Evolutionary conservation across 2,888 invertebrate genomes (phyloP).

Genomic region (Phortica okadai): DNA sequence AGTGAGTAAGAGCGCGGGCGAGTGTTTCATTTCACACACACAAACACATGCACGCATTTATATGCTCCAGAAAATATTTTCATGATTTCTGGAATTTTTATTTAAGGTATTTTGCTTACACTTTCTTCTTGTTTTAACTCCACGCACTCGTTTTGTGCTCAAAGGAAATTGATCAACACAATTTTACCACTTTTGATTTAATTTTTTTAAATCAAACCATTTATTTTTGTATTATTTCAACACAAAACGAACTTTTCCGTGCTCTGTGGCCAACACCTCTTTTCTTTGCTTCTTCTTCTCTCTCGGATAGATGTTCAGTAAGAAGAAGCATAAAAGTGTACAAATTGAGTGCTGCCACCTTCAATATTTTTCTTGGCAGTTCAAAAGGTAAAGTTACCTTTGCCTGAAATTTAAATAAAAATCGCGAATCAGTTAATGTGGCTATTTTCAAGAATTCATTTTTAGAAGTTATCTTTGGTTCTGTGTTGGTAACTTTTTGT

Average conservation of each 20-base stretch:
- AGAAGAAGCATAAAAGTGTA: neutral
- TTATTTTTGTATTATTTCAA: conserved; percentile 38
- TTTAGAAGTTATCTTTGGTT: too few species aligned
- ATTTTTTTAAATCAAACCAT: conserved; percentile 37
- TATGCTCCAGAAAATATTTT: neutral
- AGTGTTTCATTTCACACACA: conserved; percentile 21
- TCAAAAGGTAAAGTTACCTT: too few species aligned
- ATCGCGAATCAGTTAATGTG: too few species aligned
- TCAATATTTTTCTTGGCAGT: too few species aligned
- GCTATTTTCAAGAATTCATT: too few species aligned
- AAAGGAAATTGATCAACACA: conserved; percentile 24
- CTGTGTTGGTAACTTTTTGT: too few species aligned
- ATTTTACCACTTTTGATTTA: conserved; percentile 42
- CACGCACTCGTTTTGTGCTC: conserved; percentile 34
- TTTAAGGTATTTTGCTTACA: conserved; percentile 40
- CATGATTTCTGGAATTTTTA: neutral
- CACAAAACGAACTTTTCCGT: conserved; percentile 37
- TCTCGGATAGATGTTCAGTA: neutral
- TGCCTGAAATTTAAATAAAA: too few species aligned
- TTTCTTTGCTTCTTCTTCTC: conserved; percentile 29
- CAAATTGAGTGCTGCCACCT: too few species aligned
- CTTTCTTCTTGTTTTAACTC: conserved; percentile 46
- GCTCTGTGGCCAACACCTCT: conserved; percentile 28
- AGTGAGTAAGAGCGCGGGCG: conserved; percentile 13
- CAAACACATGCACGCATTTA: neutral